Evolutionary conservation across 2,113 vertebrate genomes (phyloP), one percentile per base, ranked within the genome.

Genomic region (Eclectus roratus): DNA sequence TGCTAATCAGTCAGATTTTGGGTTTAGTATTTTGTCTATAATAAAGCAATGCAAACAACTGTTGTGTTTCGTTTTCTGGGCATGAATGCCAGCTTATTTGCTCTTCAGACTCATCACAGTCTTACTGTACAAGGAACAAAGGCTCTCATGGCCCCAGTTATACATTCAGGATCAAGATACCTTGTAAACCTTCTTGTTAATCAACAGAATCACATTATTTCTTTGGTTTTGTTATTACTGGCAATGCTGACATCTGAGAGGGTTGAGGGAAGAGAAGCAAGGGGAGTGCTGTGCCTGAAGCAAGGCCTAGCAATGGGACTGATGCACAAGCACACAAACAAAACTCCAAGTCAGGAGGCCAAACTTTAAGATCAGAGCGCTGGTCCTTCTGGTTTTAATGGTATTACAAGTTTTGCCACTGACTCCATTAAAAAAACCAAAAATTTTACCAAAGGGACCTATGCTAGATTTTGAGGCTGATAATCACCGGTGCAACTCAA

Each of bases 11-110:
- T 85, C 65, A 93, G 94, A 93, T 64, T 82, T 43, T 7, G 68
- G 11, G 37, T 96, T 94, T 95, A 89, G 94, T 94, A 90, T 66
- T 63, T 50, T 86, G 70, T 96, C 35, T 68, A 88, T 78, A 97
- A 88, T 85, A 95, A 91, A 80, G 13, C 60, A 91, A 93, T 11
- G 17, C 35, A 95, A 96, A 95, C 64, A 94, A 94, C 84, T 97
- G 96, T 58, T 98, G 93, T 69, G 97, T 96, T 96, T 99, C 97
- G 92, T 99, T 98, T 95, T 99, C 98, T 60, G 98, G 98, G 97
- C 98, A 98, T 17, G 98, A 99, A 96, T 98, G 98, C 98, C 98
- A 99, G 94, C n/a, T 73, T 35, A 56, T 35, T 13, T 78, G 37
- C 21, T 80, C 44, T 69, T 89, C 61, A 82, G 98, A 98, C 93